Evolutionary conservation across 2,113 vertebrate species (phyloP), one percentile per base, ranked within the genome.

Genomic region (Micromys minutus): DNA sequence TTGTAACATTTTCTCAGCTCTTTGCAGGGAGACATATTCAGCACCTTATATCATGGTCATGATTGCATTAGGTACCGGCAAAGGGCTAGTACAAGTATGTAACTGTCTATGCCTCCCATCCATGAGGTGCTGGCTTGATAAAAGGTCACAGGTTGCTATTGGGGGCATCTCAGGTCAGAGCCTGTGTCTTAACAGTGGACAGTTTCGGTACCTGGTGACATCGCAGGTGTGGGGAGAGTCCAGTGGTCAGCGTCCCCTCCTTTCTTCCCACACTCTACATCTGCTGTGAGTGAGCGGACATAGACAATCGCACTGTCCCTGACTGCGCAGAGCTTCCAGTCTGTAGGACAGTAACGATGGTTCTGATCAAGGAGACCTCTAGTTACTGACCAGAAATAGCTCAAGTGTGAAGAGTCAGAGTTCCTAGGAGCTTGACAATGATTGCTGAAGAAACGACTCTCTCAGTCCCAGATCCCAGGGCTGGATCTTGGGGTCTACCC

Each of bases 1-100:
- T 63, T 84, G 63, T 65, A 85, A 76, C 91, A 50, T 72, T 87
- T 90, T 91, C 59, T 87, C 63, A 65, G 42, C 85, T 89, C 50
- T 87, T 61, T 87, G 80, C 22, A 45, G 61, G 89, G 72, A 86
- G 65, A 59, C 76, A 42, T n/a, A 80, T 65, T 88, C 92, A 67
- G 61, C 36, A 67, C 90, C 34, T 29, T 94, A 93, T 81, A 77
- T 92, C 59, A 61, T 26, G 50, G 52, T 50, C 57, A n/a, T 29
- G 24, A 93, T 90, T 90, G 77, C 22, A 89, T 55, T 74, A 42
- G 59, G 71, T 67, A 84, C 47, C 59, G 74, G 61, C 89, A 81
- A 94, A 95, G 47, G 72, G 67, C 89, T 29, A 26, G 42, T 76
- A 61, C 89, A 94, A 85, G 69, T 42, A 84, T 13, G 50, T 67